Base-by-base conservation (phyloP, 2,888 invertebrate genomes). In the Drosophila koepferae region DNA sequence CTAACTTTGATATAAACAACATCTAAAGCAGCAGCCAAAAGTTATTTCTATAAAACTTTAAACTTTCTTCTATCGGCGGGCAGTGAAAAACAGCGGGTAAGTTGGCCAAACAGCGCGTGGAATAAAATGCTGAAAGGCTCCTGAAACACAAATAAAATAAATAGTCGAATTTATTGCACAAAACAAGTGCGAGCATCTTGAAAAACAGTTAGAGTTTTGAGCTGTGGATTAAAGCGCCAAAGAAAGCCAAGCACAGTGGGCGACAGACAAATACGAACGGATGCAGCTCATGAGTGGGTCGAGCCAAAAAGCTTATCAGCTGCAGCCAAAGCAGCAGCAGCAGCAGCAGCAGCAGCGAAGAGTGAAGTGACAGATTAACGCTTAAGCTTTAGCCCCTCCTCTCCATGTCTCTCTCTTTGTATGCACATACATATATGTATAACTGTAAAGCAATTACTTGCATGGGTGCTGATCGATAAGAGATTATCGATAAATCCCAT, bases 71-170 rank as follows among this genome's bases (percentile, higher is more conserved):
- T 44, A 58, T 64, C 49, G 62, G 53, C 72, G 66, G 72, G 51
- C 49, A 60, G 60, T 40, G 64, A 62, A 80, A 74, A 74, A 74
- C 81, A 81, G 81, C 79, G 79, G 79, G 79, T 79, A 79, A 79
- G 79, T 81, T 63, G 46, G 40, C 41, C 59, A 36, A 56, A 40
- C 70, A 58, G 67, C 71, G 61, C 49, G 43, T 60, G 62, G 51
- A 71, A 69, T 66, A 58, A 69, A 67, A 41, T 49, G 78, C 77
- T 77, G 77, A 53, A 61, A 61, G 43, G 62, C 49, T 48, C 36
- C 10, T 9, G 56, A 63, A 49, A 61, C 14, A 46, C 10, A 46
- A 43, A 36, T 5, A 31, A n/a, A 44, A 38, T 28, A n/a, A 44
- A 44, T 28, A 63, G 8, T 40, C 1, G 48, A 31, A 56, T 38